Evolutionary conservation across 2,113 vertebrate genomes (phyloP).

Genomic region (Oreochromis aureus): DNA sequence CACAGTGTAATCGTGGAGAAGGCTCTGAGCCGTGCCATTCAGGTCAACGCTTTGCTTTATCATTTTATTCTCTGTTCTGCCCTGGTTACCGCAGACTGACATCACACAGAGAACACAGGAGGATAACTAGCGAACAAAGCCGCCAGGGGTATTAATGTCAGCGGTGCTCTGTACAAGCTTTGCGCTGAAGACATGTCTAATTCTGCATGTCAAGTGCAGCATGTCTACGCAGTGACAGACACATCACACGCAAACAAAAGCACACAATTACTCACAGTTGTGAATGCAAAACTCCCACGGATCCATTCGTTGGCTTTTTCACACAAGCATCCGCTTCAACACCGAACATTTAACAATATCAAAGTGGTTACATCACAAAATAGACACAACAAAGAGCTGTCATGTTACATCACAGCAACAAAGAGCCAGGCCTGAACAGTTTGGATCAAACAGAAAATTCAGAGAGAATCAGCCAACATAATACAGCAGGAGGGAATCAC

Average conservation of each 20-base stretch:
- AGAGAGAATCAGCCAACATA: background rate
- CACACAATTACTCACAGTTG: background rate
- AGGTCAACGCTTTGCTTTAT: slow-evolving; percentile 44
- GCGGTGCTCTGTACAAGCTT: background rate
- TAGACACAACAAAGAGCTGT: background rate
- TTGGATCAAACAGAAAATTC: background rate
- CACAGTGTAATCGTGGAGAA: slow-evolving; percentile 24
- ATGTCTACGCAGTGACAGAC: background rate
- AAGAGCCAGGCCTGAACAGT: background rate
- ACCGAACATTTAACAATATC: background rate
- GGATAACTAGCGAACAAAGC: slow-evolving; percentile 22
- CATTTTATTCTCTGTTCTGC: slow-evolving; percentile 26
- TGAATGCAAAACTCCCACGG: background rate
- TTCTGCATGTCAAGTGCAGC: background rate
- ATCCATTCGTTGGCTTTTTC: background rate
- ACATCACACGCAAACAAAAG: background rate
- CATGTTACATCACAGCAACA: slow-evolving; percentile 14
- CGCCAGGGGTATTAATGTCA: slow-evolving; percentile 29
- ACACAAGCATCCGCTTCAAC: background rate
- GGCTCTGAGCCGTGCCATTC: slow-evolving; percentile 32
- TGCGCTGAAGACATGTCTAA: background rate
- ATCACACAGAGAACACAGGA: slow-evolving; percentile 18
- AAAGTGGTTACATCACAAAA: slow-evolving; percentile 16
- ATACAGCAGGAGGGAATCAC: background rate
- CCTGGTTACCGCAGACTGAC: slow-evolving; percentile 33